Evolutionary conservation across 2,113 vertebrate species (phyloP).

Genomic region (Mobula birostris): DNA sequence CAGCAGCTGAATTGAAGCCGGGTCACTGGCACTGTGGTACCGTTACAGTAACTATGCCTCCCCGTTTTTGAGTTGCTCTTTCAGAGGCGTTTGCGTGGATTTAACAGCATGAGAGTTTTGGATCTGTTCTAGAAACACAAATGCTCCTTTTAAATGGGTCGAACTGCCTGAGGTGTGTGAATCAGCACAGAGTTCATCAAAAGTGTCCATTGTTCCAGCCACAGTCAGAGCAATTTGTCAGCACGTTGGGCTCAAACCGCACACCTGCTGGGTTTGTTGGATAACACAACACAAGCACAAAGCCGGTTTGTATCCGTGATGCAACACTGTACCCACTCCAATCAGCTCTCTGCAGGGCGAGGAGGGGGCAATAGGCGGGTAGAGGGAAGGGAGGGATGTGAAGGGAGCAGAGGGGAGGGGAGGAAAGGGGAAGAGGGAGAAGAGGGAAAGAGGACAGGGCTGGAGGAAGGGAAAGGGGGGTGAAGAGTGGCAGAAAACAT

Average conservation of each 20-base stretch:
- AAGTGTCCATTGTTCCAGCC: background rate
- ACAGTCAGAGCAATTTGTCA: background rate
- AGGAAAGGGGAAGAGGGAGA: too few relatives aligned
- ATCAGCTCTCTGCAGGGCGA: background rate
- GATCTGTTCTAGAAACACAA: too few relatives aligned
- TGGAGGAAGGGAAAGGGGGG: too few relatives aligned
- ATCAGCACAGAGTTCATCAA: background rate
- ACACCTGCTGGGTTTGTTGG: background rate
- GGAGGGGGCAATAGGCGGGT: too few relatives aligned
- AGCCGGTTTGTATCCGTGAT: background rate
- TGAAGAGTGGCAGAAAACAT: too few relatives aligned
- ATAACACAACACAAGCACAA: background rate
- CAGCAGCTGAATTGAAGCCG: too few relatives aligned
- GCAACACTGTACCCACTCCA: background rate
- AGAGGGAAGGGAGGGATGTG: background rate
- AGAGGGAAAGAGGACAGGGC: too few relatives aligned
- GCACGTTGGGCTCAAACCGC: background rate
- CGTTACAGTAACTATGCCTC: too few relatives aligned
- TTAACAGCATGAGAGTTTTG: too few relatives aligned
- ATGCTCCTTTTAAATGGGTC: background rate
- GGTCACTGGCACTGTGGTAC: too few relatives aligned
- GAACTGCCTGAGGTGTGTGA: background rate
- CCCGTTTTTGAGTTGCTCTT: too few relatives aligned
- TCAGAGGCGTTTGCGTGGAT: too few relatives aligned
- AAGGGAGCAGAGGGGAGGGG: background rate